Conservation (phyloP, 2,888 invertebrate genomes). For the Agrilus cyanescens region DNA sequence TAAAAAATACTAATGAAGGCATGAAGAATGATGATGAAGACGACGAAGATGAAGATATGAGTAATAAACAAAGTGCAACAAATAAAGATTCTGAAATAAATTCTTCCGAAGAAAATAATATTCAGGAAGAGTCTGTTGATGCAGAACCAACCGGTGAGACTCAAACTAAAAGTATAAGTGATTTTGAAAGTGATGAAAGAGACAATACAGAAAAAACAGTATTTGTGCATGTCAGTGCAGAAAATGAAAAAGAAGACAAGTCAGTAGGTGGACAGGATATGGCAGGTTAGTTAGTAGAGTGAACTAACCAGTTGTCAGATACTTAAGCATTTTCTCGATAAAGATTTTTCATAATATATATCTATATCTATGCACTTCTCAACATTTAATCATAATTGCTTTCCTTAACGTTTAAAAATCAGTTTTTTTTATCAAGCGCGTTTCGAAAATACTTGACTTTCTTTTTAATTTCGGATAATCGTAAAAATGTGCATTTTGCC, state of each 20-base stretch:
- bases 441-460: too few relatives aligned
- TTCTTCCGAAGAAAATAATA: background rate
- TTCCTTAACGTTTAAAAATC: too few relatives aligned
- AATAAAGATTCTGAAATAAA: background rate
- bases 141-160: slow-evolving; percentile 14
- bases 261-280: slow-evolving; percentile 3
- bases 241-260: slow-evolving; percentile 15
- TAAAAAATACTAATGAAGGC: slow-evolving; percentile 10
- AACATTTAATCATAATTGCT: too few relatives aligned
- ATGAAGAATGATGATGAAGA: slow-evolving; percentile 22
- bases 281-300: slow-evolving; percentile 7
- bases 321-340: background rate
- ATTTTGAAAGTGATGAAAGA: slow-evolving; percentile 13
- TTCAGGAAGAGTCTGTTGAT: background rate
- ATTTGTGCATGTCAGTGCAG: slow-evolving; percentile 16
- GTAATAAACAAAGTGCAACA: slow-evolving; percentile 19
- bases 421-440: too few relatives aligned
- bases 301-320: background rate
- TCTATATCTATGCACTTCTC: background rate
- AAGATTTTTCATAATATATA: background rate
- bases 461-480: too few relatives aligned
- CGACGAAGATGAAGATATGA: slow-evolving; percentile 22
- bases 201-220: slow-evolving; percentile 14
- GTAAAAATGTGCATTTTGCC: too few relatives aligned
- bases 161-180: slow-evolving; percentile 18